These are phyloP conservation scores for Phortica okadai DNA, from an alignment of 2,888 invertebrate species.

Conservation along the genomic window DNA sequence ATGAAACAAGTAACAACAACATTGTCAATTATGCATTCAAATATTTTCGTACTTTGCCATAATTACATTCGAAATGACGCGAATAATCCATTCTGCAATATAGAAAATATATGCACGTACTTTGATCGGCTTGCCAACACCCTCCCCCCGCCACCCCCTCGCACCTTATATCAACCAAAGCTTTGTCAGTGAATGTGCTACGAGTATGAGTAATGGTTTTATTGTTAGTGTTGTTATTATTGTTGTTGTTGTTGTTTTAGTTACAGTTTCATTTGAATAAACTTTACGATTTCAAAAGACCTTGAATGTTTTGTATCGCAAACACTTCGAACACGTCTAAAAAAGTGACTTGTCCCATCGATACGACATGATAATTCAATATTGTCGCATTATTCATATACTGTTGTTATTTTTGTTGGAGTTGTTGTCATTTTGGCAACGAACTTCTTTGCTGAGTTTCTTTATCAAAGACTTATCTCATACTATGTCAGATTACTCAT, in stretches of 20 bases:
- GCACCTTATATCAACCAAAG: too few species aligned
- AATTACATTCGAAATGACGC: constrained; percentile 2
- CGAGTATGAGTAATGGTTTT: background rate
- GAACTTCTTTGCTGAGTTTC: too few species aligned
- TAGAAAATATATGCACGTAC: background rate
- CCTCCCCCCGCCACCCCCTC: background rate
- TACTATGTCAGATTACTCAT: too few species aligned
- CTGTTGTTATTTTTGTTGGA: too few species aligned
- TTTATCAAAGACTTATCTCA: too few species aligned
- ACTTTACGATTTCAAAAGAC: too few species aligned
- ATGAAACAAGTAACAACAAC: background rate
- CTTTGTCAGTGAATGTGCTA: background rate
- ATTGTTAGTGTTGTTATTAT: constrained; percentile 17
- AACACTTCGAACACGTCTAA: too few species aligned
- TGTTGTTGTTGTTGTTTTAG: constrained; percentile 29
- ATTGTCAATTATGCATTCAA: constrained; percentile 22
- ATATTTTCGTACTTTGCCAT: constrained; percentile 12
- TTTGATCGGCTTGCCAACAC: background rate
- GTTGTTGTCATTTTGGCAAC: too few species aligned
- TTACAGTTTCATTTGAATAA: constrained; percentile 8
- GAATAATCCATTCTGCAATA: background rate
- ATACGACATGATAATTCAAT: too few species aligned
- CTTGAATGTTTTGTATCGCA: too few species aligned
- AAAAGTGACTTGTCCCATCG: too few species aligned
- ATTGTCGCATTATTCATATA: too few species aligned